These are phyloP conservation scores for Dendrolimus houi DNA, from an alignment of 2,888 invertebrate species.

Conservation along the genomic window DNA sequence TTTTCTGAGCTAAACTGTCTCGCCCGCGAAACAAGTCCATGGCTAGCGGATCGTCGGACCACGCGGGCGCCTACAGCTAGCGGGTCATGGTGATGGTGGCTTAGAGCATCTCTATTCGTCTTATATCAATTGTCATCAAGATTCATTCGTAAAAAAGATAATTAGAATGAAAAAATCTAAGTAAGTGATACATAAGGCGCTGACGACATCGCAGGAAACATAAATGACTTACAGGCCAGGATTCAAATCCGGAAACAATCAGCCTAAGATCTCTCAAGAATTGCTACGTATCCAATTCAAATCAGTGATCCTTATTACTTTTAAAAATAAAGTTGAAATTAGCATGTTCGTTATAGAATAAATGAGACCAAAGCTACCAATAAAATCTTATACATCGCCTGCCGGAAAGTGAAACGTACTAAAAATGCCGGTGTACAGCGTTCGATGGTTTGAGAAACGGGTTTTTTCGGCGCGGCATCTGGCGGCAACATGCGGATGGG, in stretches of 20 bases:
- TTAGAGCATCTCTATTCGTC: constrained; percentile 15
- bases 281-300: neutral
- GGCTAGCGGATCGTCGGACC: constrained; percentile 47
- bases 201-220: no score
- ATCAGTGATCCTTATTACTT: neutral
- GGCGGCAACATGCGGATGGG: constrained; percentile 30
- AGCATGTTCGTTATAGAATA: neutral
- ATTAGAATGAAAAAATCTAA: no score
- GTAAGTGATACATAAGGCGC: no score
- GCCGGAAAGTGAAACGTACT: neutral
- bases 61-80: constrained; percentile 29
- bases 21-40: constrained; percentile 55
- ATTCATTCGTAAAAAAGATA: no score
- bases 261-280: neutral
- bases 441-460: constrained; percentile 19
- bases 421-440: constrained; percentile 4
- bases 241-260: no score
- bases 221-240: no score
- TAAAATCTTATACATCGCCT: neutral
- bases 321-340: neutral
- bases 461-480: constrained; percentile 27
- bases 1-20: constrained; percentile 19
- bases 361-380: neutral
- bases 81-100: constrained; percentile 41
- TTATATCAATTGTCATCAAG: neutral